Evolutionary conservation across 64 coral and sea anemone species (phyloP), one percentile per base, ranked within the genome.

Genomic region (Pocillopora verrucosa): DNA sequence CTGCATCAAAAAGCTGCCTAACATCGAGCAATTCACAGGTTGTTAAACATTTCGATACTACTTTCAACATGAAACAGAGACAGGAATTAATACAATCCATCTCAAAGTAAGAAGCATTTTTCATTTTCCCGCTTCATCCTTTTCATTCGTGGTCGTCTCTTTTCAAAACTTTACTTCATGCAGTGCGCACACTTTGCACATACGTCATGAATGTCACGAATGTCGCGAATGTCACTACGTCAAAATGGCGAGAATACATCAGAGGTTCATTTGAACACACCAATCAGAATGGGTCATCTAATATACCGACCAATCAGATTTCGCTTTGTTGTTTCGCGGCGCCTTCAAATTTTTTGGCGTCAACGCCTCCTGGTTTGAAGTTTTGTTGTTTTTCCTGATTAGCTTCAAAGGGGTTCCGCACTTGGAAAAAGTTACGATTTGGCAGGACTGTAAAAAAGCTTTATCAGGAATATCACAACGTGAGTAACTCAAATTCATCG

Each of bases 171-270:
- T 70, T 11, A 70, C 67, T 20, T 4, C 20, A 70, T 70, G 22
- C 20, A 9, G 22, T 70, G 67, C 10, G 67, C 67, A 70, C 67
- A n/a, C 67, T 30, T 24, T 24, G 24, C 11, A 20, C 6, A 70
- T 51, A 51, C 41, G 41, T 73, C 24, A 38, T 13, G 5, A 30
- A 30, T 30, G 30, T 30, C 30, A 30, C 30, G 30, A 30, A 30
- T 30, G 30, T 30, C 30, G 0, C 30, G 30, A 30, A 30, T 30
- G 30, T 30, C 30, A 30, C 30, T 30, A 30, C 30, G 30, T 22
- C 11, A 79, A 60, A 79, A 59, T 68, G 80, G 80, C 80, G 80
- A 35, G 80, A 84, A 69, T 36, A 41, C 20, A 17, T 84, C 80
- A 22, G 22, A n/a, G 5, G 10, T 45, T 24, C 4, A 13, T 85